Percentiles rank a stretch among this genome's conserved stretches.
phyloP scores from a whole-genome alignment of 2,888 invertebrate genomes.

The Disparrhopalites patrizii region DNA sequence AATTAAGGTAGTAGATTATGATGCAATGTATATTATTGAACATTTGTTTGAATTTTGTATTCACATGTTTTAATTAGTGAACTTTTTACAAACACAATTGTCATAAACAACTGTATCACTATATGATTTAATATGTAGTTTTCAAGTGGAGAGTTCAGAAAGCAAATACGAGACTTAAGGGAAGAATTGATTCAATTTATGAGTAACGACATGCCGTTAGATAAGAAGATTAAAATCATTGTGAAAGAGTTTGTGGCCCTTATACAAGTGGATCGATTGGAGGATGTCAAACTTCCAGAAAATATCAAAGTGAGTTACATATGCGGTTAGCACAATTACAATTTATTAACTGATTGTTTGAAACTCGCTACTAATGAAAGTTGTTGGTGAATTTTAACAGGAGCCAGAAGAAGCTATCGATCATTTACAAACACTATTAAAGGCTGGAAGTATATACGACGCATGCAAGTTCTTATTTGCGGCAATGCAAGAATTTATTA shows the following conservation, averaged over 20 bases:
- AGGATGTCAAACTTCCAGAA: conserved; percentile 7
- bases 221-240: neutral
- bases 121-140: conserved; percentile 9
- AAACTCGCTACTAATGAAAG: too few species aligned
- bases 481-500: conserved; percentile 18
- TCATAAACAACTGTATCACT: too few species aligned
- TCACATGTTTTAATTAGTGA: neutral
- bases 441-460: conserved; percentile 29
- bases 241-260: conserved; percentile 17
- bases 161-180: conserved; percentile 20
- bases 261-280: neutral
- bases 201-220: neutral
- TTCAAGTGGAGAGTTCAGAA: conserved; percentile 10
- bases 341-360: neutral
- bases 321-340: neutral
- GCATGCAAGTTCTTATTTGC: conserved; percentile 34
- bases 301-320: neutral
- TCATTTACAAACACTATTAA: conserved; percentile 23
- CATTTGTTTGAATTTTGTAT: neutral
- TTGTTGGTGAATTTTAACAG: neutral
- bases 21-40: neutral
- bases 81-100: too few species aligned
- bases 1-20: conserved; percentile 21
- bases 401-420: conserved; percentile 27
- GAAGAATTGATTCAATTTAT: conserved; percentile 7